A percentile compares a stretch with the other conserved stretches of the same genome.
phyloP scores from a whole-genome alignment of 2,797 vertebrate genomes.

The Synanceia verrucosa region DNA sequence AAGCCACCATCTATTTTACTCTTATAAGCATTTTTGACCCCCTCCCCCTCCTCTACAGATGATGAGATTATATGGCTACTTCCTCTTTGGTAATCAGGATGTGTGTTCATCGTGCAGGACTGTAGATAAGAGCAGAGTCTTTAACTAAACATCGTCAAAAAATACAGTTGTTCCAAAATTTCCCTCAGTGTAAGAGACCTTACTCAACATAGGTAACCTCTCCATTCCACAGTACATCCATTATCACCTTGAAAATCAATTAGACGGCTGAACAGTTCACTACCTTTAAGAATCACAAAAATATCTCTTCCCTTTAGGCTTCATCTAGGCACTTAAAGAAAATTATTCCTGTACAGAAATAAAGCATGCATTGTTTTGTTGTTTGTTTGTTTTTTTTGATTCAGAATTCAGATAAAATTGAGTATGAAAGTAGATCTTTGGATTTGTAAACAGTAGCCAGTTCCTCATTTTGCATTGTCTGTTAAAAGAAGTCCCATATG shows the following conservation, averaged over 20 bases:
- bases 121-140: conserved; percentile 60
- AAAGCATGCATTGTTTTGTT: conserved; percentile 87
- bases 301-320: conserved; percentile 83
- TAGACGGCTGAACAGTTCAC: conserved; percentile 74
- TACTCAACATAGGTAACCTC: conserved; percentile 44
- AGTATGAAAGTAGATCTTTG: conserved; percentile 89
- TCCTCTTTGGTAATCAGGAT: conserved; percentile 74
- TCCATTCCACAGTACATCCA: conserved; percentile 62
- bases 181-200: conserved; percentile 51
- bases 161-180: conserved; percentile 14
- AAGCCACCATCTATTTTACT: conserved; percentile 21
- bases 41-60: conserved; percentile 21
- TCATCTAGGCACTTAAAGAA: conserved; percentile 90
- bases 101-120: conserved; percentile 42
- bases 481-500: conserved; percentile 16
- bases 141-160: conserved; percentile 40
- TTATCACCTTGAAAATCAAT: conserved; percentile 44
- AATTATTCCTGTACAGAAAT: conserved; percentile 86
- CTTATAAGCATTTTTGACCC: conserved; percentile 19
- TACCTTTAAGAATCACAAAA: conserved; percentile 81
- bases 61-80: conserved; percentile 61
- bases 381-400: conserved; percentile 24
- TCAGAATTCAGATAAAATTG: conserved; percentile 67
- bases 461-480: conserved; percentile 71
- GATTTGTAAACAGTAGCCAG: conserved; percentile 87